Percentiles rank a stretch among this genome's conserved stretches.
Evolutionary conservation across 2,888 invertebrate genomes (phyloP).

Genomic region (Drosophila differens): DNA sequence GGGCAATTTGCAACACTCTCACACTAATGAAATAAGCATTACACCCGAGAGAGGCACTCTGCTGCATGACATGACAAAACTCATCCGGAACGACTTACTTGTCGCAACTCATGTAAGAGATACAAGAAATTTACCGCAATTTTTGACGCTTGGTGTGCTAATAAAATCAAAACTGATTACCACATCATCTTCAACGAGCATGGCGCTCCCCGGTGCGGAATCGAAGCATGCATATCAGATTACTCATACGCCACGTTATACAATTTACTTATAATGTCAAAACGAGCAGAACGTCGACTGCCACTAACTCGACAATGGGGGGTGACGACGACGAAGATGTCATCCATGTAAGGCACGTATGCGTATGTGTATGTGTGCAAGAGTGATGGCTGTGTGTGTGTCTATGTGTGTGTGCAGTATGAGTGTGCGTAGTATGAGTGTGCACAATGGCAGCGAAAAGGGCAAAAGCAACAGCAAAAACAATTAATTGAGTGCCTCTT

Average conservation of each 20-base stretch:
- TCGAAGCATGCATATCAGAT: conserved; percentile 79
- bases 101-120: conserved; percentile 36
- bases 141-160: conserved; percentile 60
- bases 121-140: conserved; percentile 48
- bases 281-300: conserved; percentile 72
- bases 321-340: conserved; percentile 60
- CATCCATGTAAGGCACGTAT: conserved; percentile 49
- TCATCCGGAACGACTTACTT: conserved; percentile 16
- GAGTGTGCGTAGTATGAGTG: conserved; percentile 24
- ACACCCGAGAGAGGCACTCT: not conserved
- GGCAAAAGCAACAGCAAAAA: conserved; percentile 60
- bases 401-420: conserved; percentile 20
- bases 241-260: conserved; percentile 80
- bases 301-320: conserved; percentile 18
- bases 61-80: conserved; percentile 8
- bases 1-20: conserved; percentile 1
- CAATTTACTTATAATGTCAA: conserved; percentile 74
- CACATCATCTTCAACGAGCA: conserved; percentile 74
- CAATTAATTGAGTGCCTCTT: conserved; percentile 75
- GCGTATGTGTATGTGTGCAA: conserved; percentile 25
- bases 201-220: conserved; percentile 41
- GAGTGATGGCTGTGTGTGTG: conserved; percentile 22
- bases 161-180: conserved; percentile 81
- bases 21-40: conserved; percentile 1
- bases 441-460: conserved; percentile 53